Evolutionary conservation across 2,888 invertebrate species (phyloP), one percentile per base, ranked within the genome.

Genomic region (Drosophila imparisetae): DNA sequence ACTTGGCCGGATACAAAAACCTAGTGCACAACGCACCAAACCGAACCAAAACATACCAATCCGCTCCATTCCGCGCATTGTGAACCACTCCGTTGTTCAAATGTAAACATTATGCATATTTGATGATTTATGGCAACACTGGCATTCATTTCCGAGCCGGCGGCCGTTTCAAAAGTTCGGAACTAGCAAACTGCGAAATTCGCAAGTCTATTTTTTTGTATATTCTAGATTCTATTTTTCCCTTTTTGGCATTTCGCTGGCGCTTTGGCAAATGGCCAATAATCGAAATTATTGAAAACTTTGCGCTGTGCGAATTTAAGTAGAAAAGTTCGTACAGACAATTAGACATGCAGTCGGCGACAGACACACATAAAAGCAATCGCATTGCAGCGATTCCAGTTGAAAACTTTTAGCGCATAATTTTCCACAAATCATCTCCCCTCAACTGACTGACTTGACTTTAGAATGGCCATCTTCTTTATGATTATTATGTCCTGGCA

Each of bases 241-340:
- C 45, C 52, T 57, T 59, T 60, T 40, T 42, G 42, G 30, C 50
- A 55, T 59, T 65, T 50, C 59, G 60, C 57, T 69, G 50, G 27
- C 61, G 54, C 65, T 60, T 66, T 91, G 92, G 92, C 92, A 81
- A 84, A 77, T 90, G 88, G 92, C 91, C 91, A 91, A 91, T 91
- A 91, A 91, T 90, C 91, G 90, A 91, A 90, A 91, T 91, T 91
- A 91, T 91, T 91, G 91, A 90, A 84, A 91, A 91, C 83, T 91
- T 90, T 91, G 79, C 85, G 80, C 83, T 75, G 52, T 63, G 61
- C 76, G 66, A 79, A 76, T 89, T 90, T 90, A 90, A 90, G 90
- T 90, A 90, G 60, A 68, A 87, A 80, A 85, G 71, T 83, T 83
- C 60, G 66, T 54, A 62, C 78, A 78, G 77, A 84, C 86, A 87